Evolutionary conservation across 1,140 invertebrate genomes (phyloP).

Genomic region (Drosophila busckii): DNA sequence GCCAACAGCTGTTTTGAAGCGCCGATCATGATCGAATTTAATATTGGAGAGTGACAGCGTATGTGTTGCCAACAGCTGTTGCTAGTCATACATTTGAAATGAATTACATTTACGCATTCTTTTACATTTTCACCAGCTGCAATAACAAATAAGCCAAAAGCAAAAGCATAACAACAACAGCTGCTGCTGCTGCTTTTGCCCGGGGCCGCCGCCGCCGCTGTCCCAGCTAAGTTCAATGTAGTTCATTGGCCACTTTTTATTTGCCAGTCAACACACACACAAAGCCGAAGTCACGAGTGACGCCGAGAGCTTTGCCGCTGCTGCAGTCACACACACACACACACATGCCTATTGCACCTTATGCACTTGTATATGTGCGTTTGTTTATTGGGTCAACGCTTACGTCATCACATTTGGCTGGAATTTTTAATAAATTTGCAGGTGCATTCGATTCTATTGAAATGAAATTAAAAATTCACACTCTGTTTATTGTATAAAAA

Average conservation of each 20-base stretch:
- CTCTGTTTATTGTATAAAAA: too few relatives aligned
- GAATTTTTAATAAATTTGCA: constrained; percentile 46
- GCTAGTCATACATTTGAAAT: constrained; percentile 3
- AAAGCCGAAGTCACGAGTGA: constrained; percentile 65
- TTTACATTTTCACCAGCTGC: constrained; percentile 16
- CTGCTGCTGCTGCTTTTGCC: constrained; percentile 39
- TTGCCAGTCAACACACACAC: constrained; percentile 34
- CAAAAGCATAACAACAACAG: constrained; percentile 57
- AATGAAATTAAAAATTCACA: too few relatives aligned
- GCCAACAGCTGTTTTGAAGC: too few relatives aligned
- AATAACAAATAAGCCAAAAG: constrained; percentile 25
- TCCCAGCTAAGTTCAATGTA: constrained; percentile 62
- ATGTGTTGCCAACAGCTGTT: too few relatives aligned
- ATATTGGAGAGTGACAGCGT: too few relatives aligned
- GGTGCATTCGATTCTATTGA: too few relatives aligned
- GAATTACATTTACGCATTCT: constrained; percentile 12
- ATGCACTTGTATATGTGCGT: constrained; percentile 7
- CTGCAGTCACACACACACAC: constrained; percentile 26
- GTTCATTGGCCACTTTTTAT: constrained; percentile 72
- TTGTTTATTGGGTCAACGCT: constrained; percentile 64
- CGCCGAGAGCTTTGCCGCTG: constrained; percentile 42
- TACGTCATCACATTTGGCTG: constrained; percentile 66
- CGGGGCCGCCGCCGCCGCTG: constrained; percentile 27
- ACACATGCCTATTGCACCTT: constrained; percentile 28
- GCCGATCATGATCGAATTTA: too few relatives aligned